Conservation (phyloP, 2,113 vertebrate genomes). For the Turdus rufiventris region DNA sequence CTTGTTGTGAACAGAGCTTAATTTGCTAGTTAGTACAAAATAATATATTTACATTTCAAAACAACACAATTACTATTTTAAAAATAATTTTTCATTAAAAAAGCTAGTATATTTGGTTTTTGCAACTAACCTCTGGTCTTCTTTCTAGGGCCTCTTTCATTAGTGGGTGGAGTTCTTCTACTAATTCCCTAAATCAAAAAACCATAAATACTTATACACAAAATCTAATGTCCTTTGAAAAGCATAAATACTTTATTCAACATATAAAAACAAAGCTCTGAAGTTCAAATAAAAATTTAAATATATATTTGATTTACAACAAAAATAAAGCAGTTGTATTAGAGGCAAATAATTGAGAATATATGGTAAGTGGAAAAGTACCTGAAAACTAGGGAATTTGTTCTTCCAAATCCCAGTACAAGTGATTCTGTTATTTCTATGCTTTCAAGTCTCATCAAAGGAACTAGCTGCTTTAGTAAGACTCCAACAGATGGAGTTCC, state of each 20-base stretch:
- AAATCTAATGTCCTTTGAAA: not conserved
- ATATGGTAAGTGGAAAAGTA: slow-evolving; percentile 58
- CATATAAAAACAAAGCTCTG: not conserved
- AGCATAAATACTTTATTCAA: not conserved
- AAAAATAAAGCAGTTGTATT: not conserved
- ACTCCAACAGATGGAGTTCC: slow-evolving; percentile 94
- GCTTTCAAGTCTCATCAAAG: slow-evolving; percentile 96
- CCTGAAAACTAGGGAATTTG: slow-evolving; percentile 98
- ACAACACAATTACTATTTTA: not conserved
- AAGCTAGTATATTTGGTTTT: not conserved
- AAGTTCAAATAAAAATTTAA: not conserved
- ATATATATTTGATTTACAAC: not conserved
- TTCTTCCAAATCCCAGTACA: slow-evolving; percentile 95
- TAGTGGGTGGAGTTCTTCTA: slow-evolving; percentile 96
- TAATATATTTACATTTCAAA: not conserved
- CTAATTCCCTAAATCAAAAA: slow-evolving; percentile 83
- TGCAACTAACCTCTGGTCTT: slow-evolving; percentile 88
- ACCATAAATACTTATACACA: not conserved
- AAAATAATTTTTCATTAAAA: not conserved
- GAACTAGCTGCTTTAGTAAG: slow-evolving; percentile 93
- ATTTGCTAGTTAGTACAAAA: not conserved
- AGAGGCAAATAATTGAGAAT: not conserved
- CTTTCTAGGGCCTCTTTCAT: slow-evolving; percentile 98
- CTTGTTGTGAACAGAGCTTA: not conserved
- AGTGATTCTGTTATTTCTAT: slow-evolving; percentile 97